phyloP scores from a whole-genome alignment of 2,888 invertebrate species.

The Trachelus troglodyta region DNA sequence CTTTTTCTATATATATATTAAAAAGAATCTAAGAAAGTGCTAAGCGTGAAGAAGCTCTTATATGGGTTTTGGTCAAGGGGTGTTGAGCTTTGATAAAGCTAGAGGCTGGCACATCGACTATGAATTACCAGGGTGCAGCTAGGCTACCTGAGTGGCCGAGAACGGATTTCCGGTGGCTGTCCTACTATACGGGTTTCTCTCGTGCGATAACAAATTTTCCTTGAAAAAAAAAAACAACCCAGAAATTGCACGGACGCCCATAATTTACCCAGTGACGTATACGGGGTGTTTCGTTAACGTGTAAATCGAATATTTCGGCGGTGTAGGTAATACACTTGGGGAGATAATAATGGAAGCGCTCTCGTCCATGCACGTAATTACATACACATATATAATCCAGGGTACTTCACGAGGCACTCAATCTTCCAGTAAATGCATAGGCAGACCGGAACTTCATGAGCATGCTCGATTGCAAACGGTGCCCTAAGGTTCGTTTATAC shows the following conservation, averaged over 20 bases:
- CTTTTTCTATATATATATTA: background rate
- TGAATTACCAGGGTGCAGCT: conserved; percentile 43
- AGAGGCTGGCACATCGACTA: conserved; percentile 33
- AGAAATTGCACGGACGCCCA: background rate
- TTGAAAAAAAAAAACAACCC: background rate
- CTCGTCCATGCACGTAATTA: background rate
- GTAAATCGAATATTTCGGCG: background rate
- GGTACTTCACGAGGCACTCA: background rate
- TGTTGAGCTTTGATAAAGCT: conserved; percentile 36
- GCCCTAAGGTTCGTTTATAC: background rate
- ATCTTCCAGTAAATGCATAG: background rate
- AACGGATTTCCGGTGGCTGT: conserved; percentile 39
- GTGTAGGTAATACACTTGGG: background rate
- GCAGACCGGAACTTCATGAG: background rate
- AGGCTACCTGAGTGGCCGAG: conserved; percentile 19
- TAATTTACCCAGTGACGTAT: background rate
- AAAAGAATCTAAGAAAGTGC: background rate
- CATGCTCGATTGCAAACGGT: background rate
- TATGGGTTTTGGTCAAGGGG: conserved; percentile 7
- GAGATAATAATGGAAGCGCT: background rate
- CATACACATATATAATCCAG: background rate
- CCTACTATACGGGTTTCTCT: background rate
- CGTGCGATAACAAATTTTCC: background rate
- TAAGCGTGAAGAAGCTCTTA: background rate
- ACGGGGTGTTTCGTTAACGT: background rate